phyloP scores from a whole-genome alignment of 1,140 invertebrate species.

The Drosophila pectinifera region DNA sequence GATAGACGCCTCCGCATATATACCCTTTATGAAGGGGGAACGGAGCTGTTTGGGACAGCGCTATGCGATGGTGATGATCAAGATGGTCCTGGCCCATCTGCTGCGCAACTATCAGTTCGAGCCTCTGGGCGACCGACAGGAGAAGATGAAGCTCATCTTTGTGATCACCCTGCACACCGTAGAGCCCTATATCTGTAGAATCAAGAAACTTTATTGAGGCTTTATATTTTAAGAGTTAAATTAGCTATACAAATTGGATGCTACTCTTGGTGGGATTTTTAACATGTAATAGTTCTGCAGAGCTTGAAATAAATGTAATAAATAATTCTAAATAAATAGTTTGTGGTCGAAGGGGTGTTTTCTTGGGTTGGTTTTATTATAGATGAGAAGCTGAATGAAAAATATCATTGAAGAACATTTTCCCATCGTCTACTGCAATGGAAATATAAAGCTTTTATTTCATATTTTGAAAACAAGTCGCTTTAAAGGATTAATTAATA shows the following conservation, averaged over 20 bases:
- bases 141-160: slow-evolving; percentile 53
- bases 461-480: not conserved
- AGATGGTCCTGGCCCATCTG: slow-evolving; percentile 61
- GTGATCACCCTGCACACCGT: slow-evolving; percentile 59
- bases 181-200: slow-evolving; percentile 55
- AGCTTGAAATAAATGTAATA: not conserved
- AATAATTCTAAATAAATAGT: not conserved
- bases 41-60: slow-evolving; percentile 89
- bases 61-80: slow-evolving; percentile 76
- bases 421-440: too few species aligned
- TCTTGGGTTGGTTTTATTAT: too few species aligned
- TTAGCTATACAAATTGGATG: not conserved
- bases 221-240: not conserved
- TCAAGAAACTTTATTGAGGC: slow-evolving; percentile 37
- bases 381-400: too few species aligned
- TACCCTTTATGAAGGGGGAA: slow-evolving; percentile 89
- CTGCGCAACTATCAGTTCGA: slow-evolving; percentile 72
- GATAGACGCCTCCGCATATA: slow-evolving; percentile 86
- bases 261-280: too few species aligned
- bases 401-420: too few species aligned
- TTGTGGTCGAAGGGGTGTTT: too few species aligned
- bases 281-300: too few species aligned
- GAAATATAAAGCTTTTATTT: too few species aligned
- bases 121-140: slow-evolving; percentile 55
- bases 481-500: not conserved